Evolutionary conservation across 1,140 invertebrate species (phyloP).

Genomic region (Antheraea mylitta): DNA sequence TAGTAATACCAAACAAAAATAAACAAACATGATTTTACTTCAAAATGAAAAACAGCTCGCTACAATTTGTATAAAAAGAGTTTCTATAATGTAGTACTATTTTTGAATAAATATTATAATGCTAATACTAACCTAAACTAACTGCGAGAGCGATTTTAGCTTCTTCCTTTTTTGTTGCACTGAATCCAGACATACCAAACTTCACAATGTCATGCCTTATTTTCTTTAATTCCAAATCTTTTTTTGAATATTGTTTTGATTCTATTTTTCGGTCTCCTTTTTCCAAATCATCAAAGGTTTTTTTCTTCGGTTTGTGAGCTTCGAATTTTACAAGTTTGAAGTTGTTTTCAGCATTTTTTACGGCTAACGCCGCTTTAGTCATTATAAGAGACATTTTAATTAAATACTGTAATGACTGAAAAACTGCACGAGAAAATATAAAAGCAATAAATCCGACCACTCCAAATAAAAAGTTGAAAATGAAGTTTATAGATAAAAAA

Average conservation of each 20-base stretch:
- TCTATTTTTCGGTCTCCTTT: constrained; percentile 26
- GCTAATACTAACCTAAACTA: constrained; percentile 77
- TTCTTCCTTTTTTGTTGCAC: constrained; percentile 79
- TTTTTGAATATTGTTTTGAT: constrained; percentile 28
- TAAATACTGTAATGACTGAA: too few species aligned
- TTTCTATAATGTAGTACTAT: too few species aligned
- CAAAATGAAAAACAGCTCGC: too few species aligned
- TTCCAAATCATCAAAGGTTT: constrained; percentile 28
- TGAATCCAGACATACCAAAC: constrained; percentile 83
- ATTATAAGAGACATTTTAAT: constrained; percentile 59
- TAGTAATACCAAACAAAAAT: too few species aligned
- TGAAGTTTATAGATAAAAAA: too few species aligned
- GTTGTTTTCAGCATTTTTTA: constrained; percentile 65
- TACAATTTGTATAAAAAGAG: too few species aligned
- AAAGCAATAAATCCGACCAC: background rate
- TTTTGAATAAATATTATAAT: background rate
- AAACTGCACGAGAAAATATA: background rate
- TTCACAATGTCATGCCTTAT: constrained; percentile 83
- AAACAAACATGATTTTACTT: too few species aligned
- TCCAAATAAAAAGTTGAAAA: too few species aligned
- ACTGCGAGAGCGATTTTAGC: constrained; percentile 82
- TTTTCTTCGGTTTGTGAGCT: constrained; percentile 76
- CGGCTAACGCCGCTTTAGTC: constrained; percentile 77
- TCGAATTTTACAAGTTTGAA: constrained; percentile 76
- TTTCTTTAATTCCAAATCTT: constrained; percentile 80